Base-by-base conservation (phyloP, 2,888 invertebrate species). In the Acanthopleura granulata region DNA sequence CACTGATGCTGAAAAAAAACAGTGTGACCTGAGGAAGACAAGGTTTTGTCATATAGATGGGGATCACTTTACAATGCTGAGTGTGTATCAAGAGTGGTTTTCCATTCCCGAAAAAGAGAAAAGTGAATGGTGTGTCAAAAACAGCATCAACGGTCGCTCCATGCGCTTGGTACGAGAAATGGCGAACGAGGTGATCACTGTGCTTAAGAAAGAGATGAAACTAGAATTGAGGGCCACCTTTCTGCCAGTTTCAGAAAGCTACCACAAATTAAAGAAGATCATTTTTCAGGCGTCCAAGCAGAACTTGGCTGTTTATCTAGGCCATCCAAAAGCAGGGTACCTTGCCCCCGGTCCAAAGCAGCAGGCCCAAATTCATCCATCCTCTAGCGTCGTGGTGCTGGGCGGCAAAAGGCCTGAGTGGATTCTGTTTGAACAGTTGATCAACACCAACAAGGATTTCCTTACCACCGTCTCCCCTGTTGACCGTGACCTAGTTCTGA, bases 101-200 rank as follows among this genome's bases (percentile, higher is more conserved):
- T 62, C 75, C 15, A 73, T 84, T 27, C 80, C 81, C 12, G 84
- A 84, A 75, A 82, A 79, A 49, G 72, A 77, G 16, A 87, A 85
- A 75, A 81, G 82, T 9, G 79, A 79, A 40, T 90, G 89, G 88
- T 89, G 89, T 77, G 77, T 79, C 49, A 74, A 82, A n/a, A 89
- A 91, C 77, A 84, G 83, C 74, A 84, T 91, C 51, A 90, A 90
- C 79, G 87, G 83, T 16, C 89, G 87, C 80, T 79, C 86, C 6
- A 83, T 90, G 78, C 81, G 83, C 57, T 80, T 81, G 11, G 84
- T 83, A 9, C 76, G 81, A 30, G 86, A 86, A 18, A 79, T 74
- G 40, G 78, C 86, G 1, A 81, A 81, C 22, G 88, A 88, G 74
- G 78, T 84, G 15, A 27, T 76, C 3, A 74, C 77, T 4, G 77